Evolutionary conservation across 2,797 vertebrate genomes (phyloP).

Genomic region (Hozukius guyotensis): DNA sequence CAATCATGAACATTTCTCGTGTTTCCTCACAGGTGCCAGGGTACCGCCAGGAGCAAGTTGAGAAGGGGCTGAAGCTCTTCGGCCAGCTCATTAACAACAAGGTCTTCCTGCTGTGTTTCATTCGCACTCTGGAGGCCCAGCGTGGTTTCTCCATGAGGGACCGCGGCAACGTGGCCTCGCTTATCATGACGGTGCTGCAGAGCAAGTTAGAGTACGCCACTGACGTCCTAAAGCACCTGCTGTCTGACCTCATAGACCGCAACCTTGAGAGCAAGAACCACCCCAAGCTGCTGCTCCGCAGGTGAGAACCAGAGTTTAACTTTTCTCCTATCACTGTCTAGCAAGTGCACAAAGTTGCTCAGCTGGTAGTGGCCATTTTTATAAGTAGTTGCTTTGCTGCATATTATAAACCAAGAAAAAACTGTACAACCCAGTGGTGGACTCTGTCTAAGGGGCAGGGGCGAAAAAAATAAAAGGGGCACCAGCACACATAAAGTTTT

Average conservation of each 20-base stretch:
- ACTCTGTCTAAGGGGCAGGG: too few species aligned
- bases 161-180: conserved; percentile 95
- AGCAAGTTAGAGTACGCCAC: conserved; percentile 98
- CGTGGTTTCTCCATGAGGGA: conserved; percentile 98
- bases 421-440: not conserved
- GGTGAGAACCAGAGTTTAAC: conserved; percentile 78
- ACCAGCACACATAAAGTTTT: too few species aligned
- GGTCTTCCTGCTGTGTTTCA: conserved; percentile 95
- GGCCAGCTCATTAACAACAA: conserved; percentile 99
- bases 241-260: conserved; percentile 97
- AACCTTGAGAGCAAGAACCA: conserved; percentile 99
- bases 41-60: conserved; percentile 95
- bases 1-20: conserved; percentile 15
- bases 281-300: conserved; percentile 94
- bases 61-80: conserved; percentile 96
- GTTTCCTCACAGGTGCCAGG: conserved; percentile 89
- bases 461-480: too few species aligned
- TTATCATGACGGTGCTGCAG: conserved; percentile 97
- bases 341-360: not conserved
- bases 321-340: not conserved
- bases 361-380: not conserved
- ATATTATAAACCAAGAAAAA: not conserved
- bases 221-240: conserved; percentile 95
- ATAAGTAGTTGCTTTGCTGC: not conserved
- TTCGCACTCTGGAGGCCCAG: conserved; percentile 95